Base-by-base conservation (phyloP, 2,113 vertebrate genomes). In the Campylomormyrus tamandua region DNA sequence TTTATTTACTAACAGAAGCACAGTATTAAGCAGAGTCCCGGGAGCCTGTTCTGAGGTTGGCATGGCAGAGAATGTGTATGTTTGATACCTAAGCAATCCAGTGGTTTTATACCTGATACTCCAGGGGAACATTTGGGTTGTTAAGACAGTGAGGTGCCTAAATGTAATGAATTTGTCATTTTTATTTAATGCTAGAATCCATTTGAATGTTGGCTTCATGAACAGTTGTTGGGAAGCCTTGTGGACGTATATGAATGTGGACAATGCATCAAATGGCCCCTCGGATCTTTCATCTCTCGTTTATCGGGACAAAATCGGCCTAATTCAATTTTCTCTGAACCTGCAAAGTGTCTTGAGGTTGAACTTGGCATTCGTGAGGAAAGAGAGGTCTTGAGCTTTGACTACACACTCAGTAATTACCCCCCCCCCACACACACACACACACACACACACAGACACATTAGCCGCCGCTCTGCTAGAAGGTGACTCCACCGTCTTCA, bases 401-500 rank as follows among this genome's bases (percentile, higher is more conserved):
- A 94, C 93, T 94, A 93, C 91, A 90, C 91, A 91, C 94, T 88
- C 90, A 90, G 92, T 95, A 95, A 95, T 96, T 95, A 95, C 93
- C 91, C 90, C 93, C 85, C 2, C 90, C 91, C 91, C 92, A 91
- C 90, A 90, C 88, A 27, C 86, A 35, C 50, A 31, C 27, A 31
- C 52, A 87, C 11, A 93, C 91, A 90, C 92, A 74, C 89, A 93
- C 92, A 27, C 8, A 27, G 9, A 66, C 92, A 92, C 94, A 95
- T 95, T 94, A 95, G 92, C 93, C 91, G 91, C 89, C 92, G 92
- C 92, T 94, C 93, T 90, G 92, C 50, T 93, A 93, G 93, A 92
- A 94, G 95, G 94, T 95, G 95, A 96, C 96, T 95, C 93, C 92
- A 92, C 93, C 92, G 93, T 93, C 91, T 90, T 91, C 92, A 93